Percentiles rank a stretch among this genome's conserved stretches.
These are phyloP conservation scores for Noctua janthe DNA, from an alignment of 2,888 invertebrate species.

Conservation along the genomic window DNA sequence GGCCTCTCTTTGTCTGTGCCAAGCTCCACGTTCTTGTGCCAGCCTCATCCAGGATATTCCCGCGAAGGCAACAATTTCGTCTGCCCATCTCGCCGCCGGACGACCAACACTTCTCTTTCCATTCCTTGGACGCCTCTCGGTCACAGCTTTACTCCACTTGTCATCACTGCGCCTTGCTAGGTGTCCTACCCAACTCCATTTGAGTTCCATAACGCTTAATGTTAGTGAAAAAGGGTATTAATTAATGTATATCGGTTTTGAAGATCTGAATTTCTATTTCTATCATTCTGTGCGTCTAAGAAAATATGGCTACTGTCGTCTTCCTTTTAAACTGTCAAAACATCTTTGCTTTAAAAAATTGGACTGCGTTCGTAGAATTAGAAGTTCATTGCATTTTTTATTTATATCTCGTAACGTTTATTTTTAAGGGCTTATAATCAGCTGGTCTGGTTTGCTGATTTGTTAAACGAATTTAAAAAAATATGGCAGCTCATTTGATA, in stretches of 20 bases:
- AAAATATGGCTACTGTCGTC: slow-evolving; percentile 9
- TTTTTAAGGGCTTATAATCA: slow-evolving; percentile 33
- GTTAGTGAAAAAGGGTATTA: not conserved
- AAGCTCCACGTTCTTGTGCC: no score
- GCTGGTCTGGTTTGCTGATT: slow-evolving; percentile 35
- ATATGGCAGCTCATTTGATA: not conserved
- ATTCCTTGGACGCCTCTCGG: no score
- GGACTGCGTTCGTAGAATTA: slow-evolving; percentile 64
- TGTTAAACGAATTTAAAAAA: not conserved
- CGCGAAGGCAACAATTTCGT: no score
- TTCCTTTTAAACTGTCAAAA: slow-evolving; percentile 14
- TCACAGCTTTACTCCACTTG: no score
- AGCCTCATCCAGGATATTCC: no score
- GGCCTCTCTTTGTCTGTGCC: no score
- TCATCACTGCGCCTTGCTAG: no score
- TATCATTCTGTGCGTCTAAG: not conserved
- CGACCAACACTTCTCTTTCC: no score
- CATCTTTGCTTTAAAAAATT: slow-evolving; percentile 60
- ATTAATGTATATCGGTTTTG: not conserved
- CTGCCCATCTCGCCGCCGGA: no score
- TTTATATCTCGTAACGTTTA: slow-evolving; percentile 52
- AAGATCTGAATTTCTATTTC: not conserved
- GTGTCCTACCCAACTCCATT: no score
- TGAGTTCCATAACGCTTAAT: not conserved
- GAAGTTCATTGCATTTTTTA: slow-evolving; percentile 64